Percentiles rank a stretch among this genome's conserved stretches.
Evolutionary conservation across 1,140 invertebrate species (phyloP).

Genomic region (Bombus pascuorum): DNA sequence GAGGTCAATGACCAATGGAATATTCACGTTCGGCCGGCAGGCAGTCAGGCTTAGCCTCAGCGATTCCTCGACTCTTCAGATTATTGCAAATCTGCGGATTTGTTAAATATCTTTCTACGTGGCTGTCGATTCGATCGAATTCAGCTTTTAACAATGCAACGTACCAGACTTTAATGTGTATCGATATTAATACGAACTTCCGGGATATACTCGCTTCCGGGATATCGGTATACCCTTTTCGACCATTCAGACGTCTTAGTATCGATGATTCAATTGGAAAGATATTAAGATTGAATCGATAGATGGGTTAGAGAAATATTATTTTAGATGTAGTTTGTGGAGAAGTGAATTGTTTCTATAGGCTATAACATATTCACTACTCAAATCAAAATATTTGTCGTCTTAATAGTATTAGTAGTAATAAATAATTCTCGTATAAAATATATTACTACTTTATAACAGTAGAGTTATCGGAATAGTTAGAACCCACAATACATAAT

Average conservation of each 20-base stretch:
- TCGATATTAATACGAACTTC: constrained; percentile 16
- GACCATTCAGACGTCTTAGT: background rate
- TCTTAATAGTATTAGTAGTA: no score
- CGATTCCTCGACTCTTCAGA: constrained; percentile 60
- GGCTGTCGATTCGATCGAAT: background rate
- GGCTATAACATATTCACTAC: no score
- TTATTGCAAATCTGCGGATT: constrained; percentile 63
- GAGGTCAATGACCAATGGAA: constrained; percentile 79
- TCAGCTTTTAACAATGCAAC: constrained; percentile 4
- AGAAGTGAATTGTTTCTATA: no score
- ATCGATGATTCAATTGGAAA: background rate
- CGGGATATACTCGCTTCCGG: constrained; percentile 33
- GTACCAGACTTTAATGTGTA: background rate
- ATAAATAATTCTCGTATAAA: no score
- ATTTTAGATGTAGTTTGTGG: background rate
- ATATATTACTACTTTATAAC: no score
- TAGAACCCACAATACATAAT: no score
- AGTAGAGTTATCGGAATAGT: no score
- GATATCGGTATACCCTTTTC: constrained; percentile 10
- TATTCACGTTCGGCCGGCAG: constrained; percentile 77
- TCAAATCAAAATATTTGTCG: no score
- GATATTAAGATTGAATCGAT: background rate
- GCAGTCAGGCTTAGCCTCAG: constrained; percentile 63
- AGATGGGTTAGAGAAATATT: background rate
- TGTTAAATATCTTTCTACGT: constrained; percentile 33